These are phyloP conservation scores for Lepetodrilus schrolli DNA, from an alignment of 2,888 invertebrate species.

Conservation along the genomic window DNA sequence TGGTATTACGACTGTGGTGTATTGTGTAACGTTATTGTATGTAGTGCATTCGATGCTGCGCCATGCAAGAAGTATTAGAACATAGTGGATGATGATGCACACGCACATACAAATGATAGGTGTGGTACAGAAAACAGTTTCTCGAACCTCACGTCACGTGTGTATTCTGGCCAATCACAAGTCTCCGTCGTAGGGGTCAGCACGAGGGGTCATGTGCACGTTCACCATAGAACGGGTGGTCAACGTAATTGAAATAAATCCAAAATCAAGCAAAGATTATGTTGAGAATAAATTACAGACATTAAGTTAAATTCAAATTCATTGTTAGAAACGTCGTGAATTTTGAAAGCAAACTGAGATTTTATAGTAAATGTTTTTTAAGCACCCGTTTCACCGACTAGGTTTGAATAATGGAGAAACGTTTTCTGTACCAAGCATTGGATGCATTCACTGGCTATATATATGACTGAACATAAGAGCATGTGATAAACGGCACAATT, in stretches of 20 bases:
- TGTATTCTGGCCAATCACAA: neutral
- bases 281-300: neutral
- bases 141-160: neutral
- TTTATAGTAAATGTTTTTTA: too few species aligned
- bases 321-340: too few species aligned
- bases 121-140: neutral
- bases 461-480: too few species aligned
- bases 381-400: too few species aligned
- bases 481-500: constrained; percentile 7
- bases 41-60: too few species aligned
- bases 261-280: neutral
- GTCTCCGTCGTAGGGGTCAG: neutral
- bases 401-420: neutral
- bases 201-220: neutral
- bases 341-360: too few species aligned
- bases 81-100: too few species aligned
- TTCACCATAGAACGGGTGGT: neutral
- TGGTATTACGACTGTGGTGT: too few species aligned
- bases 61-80: too few species aligned
- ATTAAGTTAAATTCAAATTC: neutral
- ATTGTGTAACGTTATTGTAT: too few species aligned
- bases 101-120: neutral
- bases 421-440: neutral
- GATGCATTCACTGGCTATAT: neutral
- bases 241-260: neutral